phyloP scores from a whole-genome alignment of 2,888 invertebrate species.

The Mythimna albipuncta region DNA sequence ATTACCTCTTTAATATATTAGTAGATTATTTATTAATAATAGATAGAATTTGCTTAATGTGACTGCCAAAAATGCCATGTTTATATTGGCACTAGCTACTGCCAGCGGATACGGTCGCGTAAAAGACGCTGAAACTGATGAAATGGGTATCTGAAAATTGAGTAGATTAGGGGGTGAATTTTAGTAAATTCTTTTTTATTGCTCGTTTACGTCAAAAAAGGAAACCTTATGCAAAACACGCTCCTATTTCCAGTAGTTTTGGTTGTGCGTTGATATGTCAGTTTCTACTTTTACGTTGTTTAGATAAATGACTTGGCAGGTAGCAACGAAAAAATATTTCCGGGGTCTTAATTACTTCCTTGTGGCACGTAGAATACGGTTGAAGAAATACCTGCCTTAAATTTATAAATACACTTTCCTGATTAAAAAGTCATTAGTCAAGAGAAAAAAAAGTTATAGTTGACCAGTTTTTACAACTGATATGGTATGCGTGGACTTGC shows the following conservation, averaged over 20 bases:
- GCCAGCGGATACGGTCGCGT: no score
- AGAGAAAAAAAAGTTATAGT: neutral
- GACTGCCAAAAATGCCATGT: neutral
- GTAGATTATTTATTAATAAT: no score
- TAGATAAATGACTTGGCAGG: neutral
- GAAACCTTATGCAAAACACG: no score
- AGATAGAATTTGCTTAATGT: neutral
- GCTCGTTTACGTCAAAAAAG: no score
- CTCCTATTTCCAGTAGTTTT: no score
- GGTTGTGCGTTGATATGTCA: no score
- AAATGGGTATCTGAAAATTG: no score
- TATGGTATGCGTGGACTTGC: neutral
- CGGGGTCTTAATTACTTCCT: neutral
- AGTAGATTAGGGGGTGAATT: no score
- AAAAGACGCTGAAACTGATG: no score
- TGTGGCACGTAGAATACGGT: neutral
- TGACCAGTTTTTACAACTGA: neutral
- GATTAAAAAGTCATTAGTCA: neutral
- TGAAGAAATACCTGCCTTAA: neutral
- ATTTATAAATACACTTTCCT: neutral
- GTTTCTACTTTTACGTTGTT: no score
- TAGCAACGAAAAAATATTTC: neutral
- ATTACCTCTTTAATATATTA: no score
- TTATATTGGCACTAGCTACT: neutral
- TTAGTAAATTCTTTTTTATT: no score